Conservation (phyloP, 2,113 vertebrate species). For the Prietella phreatophila region DNA sequence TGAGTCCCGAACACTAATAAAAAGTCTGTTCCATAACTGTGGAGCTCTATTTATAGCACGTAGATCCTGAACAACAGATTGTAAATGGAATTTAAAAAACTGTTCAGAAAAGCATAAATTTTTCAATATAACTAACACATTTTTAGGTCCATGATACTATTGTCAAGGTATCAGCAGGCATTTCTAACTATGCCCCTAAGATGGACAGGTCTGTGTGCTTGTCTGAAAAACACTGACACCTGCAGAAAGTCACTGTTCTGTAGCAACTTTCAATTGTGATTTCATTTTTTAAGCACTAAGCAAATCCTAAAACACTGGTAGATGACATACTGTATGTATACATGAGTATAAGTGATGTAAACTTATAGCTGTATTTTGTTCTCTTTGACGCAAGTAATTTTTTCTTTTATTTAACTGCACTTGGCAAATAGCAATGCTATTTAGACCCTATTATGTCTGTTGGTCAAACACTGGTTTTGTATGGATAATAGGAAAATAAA, state of each 20-base stretch:
- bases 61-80: background rate
- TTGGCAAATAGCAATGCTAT: background rate
- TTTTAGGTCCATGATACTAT: background rate
- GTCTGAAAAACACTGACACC: background rate
- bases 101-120: background rate
- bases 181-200: background rate
- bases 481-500: background rate
- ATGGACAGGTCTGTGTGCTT: background rate
- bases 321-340: background rate
- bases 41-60: too few species aligned
- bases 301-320: background rate
- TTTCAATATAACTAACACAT: background rate
- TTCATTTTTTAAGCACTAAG: too few species aligned
- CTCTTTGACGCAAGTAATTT: background rate
- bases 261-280: too few species aligned
- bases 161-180: background rate
- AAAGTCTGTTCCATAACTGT: too few species aligned
- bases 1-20: too few species aligned
- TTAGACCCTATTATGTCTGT: background rate
- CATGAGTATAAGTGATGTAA: background rate
- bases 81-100: background rate
- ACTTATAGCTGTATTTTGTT: background rate
- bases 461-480: background rate
- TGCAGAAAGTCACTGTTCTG: too few species aligned
- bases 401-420: background rate